Conservation (phyloP, 2,888 invertebrate genomes). For the Noctuana brunneofusca region DNA sequence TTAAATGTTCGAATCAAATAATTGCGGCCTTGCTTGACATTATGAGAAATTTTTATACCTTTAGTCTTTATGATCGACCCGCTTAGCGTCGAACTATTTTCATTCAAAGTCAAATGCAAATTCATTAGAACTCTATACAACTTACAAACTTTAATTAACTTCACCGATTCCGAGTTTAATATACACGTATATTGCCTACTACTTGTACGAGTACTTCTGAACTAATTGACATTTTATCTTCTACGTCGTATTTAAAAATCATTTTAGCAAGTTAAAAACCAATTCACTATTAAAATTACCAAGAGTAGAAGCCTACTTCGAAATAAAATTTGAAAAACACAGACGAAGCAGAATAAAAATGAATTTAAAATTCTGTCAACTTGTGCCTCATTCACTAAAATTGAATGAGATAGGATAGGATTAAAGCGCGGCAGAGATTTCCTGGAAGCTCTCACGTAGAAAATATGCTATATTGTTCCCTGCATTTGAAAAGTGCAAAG, state of each 20-base stretch:
- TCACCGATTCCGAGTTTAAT: no score
- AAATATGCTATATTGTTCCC: constrained; percentile 31
- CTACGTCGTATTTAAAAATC: background rate
- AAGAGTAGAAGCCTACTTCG: background rate
- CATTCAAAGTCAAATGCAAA: no score
- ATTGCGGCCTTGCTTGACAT: no score
- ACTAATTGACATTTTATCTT: no score
- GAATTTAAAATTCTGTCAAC: constrained; percentile 33
- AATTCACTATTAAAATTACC: background rate
- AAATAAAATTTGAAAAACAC: constrained; percentile 23
- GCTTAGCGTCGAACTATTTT: no score
- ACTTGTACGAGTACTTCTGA: background rate
- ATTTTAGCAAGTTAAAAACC: background rate
- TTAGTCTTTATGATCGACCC: no score
- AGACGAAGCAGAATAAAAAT: constrained; percentile 19
- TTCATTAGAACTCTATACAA: no score
- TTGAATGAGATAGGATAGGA: constrained; percentile 30
- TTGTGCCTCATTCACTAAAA: constrained; percentile 29
- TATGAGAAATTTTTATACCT: no score
- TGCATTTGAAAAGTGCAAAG: constrained; percentile 34
- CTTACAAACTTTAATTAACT: no score
- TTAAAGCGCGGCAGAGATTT: constrained; percentile 26
- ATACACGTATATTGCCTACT: no score
- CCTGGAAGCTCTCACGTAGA: constrained; percentile 22
- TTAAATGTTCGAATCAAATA: no score